A percentile compares a stretch with the other conserved stretches of the same genome.
phyloP scores from a whole-genome alignment of 2,113 vertebrate species.

The Numenius arquata region DNA sequence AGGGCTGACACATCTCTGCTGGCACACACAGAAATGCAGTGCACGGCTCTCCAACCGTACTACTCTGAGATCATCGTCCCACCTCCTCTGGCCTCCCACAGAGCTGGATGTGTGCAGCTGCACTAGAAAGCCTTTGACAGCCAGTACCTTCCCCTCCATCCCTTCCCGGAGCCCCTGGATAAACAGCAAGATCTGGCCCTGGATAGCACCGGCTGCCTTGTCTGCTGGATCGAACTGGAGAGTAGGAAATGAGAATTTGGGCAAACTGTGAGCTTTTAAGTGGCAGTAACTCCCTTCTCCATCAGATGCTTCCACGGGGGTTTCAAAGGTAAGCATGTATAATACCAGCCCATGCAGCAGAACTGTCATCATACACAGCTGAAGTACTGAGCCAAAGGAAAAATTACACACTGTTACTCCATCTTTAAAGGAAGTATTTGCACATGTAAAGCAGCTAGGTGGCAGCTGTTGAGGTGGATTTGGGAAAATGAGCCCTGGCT shows the following conservation, averaged over 20 bases:
- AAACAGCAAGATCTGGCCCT: not conserved
- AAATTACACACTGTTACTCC: not conserved
- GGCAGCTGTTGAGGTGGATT: not conserved
- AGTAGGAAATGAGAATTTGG: not conserved
- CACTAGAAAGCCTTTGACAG: not conserved
- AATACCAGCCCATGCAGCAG: fast-evolving
- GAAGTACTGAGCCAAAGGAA: not conserved
- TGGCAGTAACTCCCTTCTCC: not conserved
- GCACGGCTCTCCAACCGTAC: fast-evolving
- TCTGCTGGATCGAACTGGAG: not conserved
- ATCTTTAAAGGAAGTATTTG: not conserved
- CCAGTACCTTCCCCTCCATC: not conserved
- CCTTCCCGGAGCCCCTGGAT: not conserved
- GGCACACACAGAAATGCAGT: not conserved
- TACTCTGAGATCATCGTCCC: not conserved
- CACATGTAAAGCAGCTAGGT: not conserved
- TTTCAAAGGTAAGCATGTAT: not conserved
- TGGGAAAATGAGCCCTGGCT: not conserved
- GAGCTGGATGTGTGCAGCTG: not conserved
- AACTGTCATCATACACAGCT: not conserved
- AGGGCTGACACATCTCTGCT: not conserved
- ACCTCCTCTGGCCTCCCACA: not conserved
- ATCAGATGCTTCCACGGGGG: fast-evolving
- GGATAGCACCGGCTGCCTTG: not conserved
- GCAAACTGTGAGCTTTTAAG: not conserved